Conservation (phyloP, 2,113 vertebrate genomes). For the Pteronura brasiliensis region DNA sequence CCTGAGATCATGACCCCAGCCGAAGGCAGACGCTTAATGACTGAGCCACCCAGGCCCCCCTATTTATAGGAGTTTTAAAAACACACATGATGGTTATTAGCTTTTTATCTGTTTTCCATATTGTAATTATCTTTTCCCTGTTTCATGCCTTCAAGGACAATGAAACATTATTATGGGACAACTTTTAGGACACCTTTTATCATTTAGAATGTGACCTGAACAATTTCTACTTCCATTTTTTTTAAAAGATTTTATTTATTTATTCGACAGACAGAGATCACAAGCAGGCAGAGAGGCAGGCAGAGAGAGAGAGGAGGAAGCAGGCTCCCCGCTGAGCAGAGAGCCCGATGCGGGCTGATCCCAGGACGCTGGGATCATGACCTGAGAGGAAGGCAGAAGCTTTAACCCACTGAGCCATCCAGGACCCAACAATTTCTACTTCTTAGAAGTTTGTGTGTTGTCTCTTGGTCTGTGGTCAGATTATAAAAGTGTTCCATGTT, state of each 20-base stretch:
- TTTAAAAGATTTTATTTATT: too few species aligned
- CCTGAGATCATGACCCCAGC: too few species aligned
- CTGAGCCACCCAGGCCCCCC: too few species aligned
- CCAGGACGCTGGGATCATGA: too few species aligned
- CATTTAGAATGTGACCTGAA: background rate
- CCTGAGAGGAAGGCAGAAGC: too few species aligned
- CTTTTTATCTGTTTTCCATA: background rate
- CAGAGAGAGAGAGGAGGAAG: too few species aligned
- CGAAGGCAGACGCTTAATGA: too few species aligned
- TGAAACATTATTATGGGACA: background rate
- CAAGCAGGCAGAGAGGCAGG: too few species aligned
- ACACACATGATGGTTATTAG: background rate
- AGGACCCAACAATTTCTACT: background rate
- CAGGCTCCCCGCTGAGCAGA: too few species aligned
- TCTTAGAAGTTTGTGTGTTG: constrained; percentile 23
- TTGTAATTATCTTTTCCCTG: background rate
- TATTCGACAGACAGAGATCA: too few species aligned
- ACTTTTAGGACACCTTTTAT: background rate
- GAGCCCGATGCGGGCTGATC: too few species aligned
- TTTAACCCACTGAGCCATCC: too few species aligned
- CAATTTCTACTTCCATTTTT: background rate
- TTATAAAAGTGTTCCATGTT: background rate
- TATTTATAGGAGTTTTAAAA: background rate
- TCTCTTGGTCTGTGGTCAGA: background rate
- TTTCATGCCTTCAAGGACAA: background rate